Evolutionary conservation across 2,888 invertebrate species (phyloP).

Genomic region (Drosophila putrida): DNA sequence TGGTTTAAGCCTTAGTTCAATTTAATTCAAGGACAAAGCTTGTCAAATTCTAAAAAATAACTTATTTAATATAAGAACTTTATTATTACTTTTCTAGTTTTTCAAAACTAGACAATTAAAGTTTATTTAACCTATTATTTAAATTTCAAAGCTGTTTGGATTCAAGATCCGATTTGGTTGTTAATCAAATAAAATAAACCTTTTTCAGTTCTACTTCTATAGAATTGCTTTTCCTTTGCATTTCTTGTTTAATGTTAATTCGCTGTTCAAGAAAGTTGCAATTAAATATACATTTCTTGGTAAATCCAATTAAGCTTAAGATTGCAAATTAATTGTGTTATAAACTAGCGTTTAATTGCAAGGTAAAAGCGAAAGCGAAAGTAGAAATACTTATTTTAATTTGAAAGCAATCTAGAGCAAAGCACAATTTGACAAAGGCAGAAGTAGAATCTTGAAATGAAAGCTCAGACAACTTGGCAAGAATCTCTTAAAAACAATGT

Average conservation of each 20-base stretch:
- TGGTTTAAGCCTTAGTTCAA: no score
- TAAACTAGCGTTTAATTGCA: constrained; percentile 3
- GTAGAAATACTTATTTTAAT: neutral
- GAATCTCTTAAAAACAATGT: neutral
- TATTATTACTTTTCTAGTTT: no score
- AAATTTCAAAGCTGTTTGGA: no score
- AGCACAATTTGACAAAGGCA: neutral
- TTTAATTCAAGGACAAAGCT: no score
- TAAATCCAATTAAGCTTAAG: constrained; percentile 7
- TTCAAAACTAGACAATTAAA: no score
- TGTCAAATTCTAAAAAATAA: no score
- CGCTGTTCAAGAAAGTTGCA: neutral
- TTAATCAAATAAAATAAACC: no score
- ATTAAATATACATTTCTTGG: constrained; percentile 2
- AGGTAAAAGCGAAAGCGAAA: neutral
- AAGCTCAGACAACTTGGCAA: constrained; percentile 2
- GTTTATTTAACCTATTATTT: no score
- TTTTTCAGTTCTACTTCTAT: no score
- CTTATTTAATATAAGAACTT: no score
- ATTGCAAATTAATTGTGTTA: constrained; percentile 14
- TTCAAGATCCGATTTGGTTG: no score
- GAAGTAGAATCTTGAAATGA: neutral
- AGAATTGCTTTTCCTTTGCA: no score
- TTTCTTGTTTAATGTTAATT: neutral
- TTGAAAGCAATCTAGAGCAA: neutral